Evolutionary conservation across 2,113 vertebrate genomes (phyloP), one percentile per base, ranked within the genome.

Genomic region (Dipodomys ordii): DNA sequence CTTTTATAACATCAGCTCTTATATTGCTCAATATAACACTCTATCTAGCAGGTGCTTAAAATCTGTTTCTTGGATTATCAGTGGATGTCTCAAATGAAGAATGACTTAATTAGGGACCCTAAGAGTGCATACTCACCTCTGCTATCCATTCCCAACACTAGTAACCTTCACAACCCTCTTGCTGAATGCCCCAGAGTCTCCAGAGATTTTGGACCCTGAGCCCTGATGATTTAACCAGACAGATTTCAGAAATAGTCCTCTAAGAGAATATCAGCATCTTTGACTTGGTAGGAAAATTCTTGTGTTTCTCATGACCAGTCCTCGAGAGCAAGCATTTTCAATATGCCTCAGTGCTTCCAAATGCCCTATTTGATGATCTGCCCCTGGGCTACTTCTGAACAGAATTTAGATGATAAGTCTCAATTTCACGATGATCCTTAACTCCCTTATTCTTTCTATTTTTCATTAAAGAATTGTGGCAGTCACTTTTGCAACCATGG

Each of bases 391-490:
- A 90, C 81, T 79, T 87, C 39, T 1, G 53, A 89, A 44, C 39
- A 84, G 73, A 81, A 94, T 82, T 95, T 84, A 89, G 85, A 89
- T 53, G 13, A 35, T 46, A 85, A 53, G n/a, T 64, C 44, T 94
- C 44, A 85, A 44, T 91, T 95, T 93, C 73, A 79, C 39, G 57
- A 32, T 69, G 44, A n/a, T 89, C 62, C 27, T 64, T 77, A 65
- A 20, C 82, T 87, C 28, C 44, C 20, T 78, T 76, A 91, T 92
- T 95, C 60, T 76, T 79, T 64, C 60, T 60, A 16, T 78, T 89
- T 92, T 44, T 78, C 83, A 57, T 87, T 94, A 82, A 89, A 93
- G 87, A 95, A 82, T 44, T 35, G 49, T 90, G 92, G 77, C 53
- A 57, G 91, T 89, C 94, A n/a, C 22, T 88, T 81, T 72, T 69